phyloP scores from a whole-genome alignment of 2,888 invertebrate species.

The Acleris sparsana region DNA sequence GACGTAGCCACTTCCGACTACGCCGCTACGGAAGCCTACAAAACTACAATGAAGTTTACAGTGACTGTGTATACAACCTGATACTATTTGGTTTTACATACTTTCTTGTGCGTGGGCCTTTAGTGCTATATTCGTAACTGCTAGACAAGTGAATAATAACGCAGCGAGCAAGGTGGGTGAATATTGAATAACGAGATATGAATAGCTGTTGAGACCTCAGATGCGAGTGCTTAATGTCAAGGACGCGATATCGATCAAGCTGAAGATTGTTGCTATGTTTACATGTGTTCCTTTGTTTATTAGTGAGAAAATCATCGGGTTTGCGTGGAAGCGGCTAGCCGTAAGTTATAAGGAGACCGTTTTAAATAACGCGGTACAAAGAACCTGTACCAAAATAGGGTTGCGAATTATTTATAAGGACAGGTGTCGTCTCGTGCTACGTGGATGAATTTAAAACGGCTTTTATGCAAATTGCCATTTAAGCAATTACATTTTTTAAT shows the following conservation, averaged over 20 bases:
- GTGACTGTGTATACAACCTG: slow-evolving; percentile 56
- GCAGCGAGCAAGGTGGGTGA: slow-evolving; percentile 63
- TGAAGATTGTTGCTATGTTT: slow-evolving; percentile 42
- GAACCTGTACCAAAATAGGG: slow-evolving; percentile 56
- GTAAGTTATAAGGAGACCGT: slow-evolving; percentile 42
- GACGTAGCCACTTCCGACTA: slow-evolving; percentile 56
- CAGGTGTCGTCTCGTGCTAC: slow-evolving; percentile 61
- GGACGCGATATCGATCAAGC: slow-evolving; percentile 77
- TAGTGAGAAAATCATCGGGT: not conserved
- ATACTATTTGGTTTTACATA: slow-evolving; percentile 10
- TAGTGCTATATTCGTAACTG: slow-evolving; percentile 50
- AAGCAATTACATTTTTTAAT: slow-evolving; percentile 13
- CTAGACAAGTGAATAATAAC: slow-evolving; percentile 36
- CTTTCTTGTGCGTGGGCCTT: slow-evolving; percentile 52
- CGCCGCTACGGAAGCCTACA: slow-evolving; percentile 53
- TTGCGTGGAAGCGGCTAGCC: not conserved
- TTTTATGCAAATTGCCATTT: slow-evolving; percentile 15
- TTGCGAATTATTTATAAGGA: slow-evolving; percentile 71
- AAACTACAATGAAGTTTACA: slow-evolving; percentile 49
- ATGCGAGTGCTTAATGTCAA: slow-evolving; percentile 69
- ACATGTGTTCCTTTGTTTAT: slow-evolving; percentile 39
- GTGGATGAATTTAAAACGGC: slow-evolving; percentile 51
- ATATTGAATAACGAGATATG: slow-evolving; percentile 60
- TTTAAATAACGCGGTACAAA: slow-evolving; percentile 50
- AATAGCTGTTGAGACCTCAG: slow-evolving; percentile 54